Evolutionary conservation across 2,888 invertebrate species (phyloP).

Genomic region (Argyra leucocephala): DNA sequence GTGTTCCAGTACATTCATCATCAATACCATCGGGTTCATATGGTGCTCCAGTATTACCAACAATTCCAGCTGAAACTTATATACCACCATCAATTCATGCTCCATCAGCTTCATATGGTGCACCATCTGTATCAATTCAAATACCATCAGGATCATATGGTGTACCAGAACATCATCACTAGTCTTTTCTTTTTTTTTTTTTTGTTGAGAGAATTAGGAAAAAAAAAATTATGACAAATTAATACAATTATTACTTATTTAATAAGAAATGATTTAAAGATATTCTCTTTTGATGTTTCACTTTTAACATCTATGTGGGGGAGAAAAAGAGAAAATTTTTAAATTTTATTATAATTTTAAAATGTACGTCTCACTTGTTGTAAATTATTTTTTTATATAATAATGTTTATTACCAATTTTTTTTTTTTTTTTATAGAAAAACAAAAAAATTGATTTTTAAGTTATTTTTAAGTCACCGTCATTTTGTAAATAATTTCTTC

Average conservation of each 20-base stretch:
- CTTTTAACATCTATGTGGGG: neutral
- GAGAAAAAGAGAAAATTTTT: neutral
- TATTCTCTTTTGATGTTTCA: neutral
- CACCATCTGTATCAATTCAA: slow-evolving; percentile 12
- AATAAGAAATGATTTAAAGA: neutral
- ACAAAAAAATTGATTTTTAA: neutral
- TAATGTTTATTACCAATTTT: neutral
- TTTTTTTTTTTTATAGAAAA: neutral
- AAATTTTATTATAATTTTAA: neutral
- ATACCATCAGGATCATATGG: slow-evolving; percentile 47
- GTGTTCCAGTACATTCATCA: slow-evolving; percentile 43
- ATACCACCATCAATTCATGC: slow-evolving; percentile 18
- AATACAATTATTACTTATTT: neutral
- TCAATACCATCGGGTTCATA: slow-evolving; percentile 21
- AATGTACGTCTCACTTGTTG: neutral
- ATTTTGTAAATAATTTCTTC: slow-evolving; percentile 9
- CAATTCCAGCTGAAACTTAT: slow-evolving; percentile 19
- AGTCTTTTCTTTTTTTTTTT: neutral
- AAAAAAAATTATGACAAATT: neutral
- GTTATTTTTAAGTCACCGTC: slow-evolving; percentile 12
- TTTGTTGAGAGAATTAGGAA: neutral
- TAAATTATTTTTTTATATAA: neutral
- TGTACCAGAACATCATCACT: slow-evolving; percentile 38
- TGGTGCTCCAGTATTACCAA: slow-evolving; percentile 15
- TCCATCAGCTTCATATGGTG: slow-evolving; percentile 23